Conservation (phyloP, 2,888 invertebrate species). For the Lasioglossum figueresi region DNA sequence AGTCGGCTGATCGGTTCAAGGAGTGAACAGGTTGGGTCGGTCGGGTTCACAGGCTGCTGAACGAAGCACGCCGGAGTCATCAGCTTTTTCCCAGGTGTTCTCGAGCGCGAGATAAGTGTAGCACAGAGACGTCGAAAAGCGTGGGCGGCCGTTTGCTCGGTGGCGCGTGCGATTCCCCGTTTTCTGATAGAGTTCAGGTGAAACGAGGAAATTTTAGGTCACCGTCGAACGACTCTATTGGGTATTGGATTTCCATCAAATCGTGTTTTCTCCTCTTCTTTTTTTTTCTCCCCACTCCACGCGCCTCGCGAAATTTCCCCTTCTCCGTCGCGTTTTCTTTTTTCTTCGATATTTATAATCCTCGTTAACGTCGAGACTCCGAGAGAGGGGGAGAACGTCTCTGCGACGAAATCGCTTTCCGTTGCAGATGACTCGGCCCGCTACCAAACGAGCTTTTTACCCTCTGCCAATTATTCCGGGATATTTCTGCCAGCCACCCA, state of each 20-base stretch:
- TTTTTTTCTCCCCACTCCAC: neutral
- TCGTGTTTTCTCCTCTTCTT: conserved; percentile 41
- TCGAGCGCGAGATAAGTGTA: neutral
- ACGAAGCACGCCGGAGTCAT: neutral
- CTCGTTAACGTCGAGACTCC: conserved; percentile 55
- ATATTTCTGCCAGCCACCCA: conserved; percentile 10
- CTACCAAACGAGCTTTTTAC: neutral
- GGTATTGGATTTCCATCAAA: conserved; percentile 74
- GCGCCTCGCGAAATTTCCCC: neutral
- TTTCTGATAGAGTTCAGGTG: conserved; percentile 38
- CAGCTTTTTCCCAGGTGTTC: neutral
- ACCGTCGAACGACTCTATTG: conserved; percentile 60
- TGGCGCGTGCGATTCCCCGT: conserved; percentile 35
- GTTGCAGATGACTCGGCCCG: conserved; percentile 26
- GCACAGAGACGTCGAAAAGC: neutral
- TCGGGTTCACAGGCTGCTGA: neutral
- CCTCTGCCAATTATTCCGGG: conserved; percentile 15
- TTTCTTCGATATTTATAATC: conserved; percentile 64
- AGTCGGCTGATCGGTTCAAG: neutral
- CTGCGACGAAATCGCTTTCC: conserved; percentile 25
- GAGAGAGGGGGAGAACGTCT: neutral
- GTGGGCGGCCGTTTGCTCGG: conserved; percentile 24
- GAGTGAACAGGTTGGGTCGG: neutral
- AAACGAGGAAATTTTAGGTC: conserved; percentile 60
- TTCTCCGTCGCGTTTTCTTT: neutral